phyloP scores from a whole-genome alignment of 2,888 invertebrate species.

The Schizotus pectinicornis region DNA sequence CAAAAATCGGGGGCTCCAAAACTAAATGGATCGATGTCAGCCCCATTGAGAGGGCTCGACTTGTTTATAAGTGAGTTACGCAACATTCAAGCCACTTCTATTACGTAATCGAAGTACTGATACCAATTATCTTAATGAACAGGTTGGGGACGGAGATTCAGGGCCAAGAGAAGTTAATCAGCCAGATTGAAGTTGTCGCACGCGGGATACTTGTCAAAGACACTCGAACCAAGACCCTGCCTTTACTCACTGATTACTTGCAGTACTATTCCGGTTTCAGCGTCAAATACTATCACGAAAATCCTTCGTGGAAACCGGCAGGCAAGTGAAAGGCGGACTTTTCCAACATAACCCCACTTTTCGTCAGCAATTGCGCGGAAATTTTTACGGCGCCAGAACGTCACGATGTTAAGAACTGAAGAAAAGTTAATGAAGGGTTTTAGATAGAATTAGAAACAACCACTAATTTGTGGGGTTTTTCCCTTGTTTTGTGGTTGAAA shows the following conservation, averaged over 20 bases:
- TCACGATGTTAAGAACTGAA: no score
- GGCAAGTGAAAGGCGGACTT: constrained; percentile 43
- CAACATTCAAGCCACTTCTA: constrained; percentile 1
- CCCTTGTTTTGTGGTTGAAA: background rate
- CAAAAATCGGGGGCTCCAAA: constrained; percentile 28
- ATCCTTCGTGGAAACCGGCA: constrained; percentile 55
- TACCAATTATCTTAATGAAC: constrained; percentile 20
- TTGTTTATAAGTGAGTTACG: constrained; percentile 45
- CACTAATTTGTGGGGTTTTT: no score
- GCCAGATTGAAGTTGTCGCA: constrained; percentile 55
- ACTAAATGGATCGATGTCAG: constrained; percentile 32
- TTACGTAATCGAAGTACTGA: background rate
- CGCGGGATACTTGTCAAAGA: constrained; percentile 55
- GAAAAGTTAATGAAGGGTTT: no score
- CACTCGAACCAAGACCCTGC: constrained; percentile 56
- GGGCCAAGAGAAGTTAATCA: constrained; percentile 58
- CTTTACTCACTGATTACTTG: constrained; percentile 59
- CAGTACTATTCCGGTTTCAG: constrained; percentile 63
- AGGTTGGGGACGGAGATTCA: constrained; percentile 61
- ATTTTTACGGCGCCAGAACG: no score
- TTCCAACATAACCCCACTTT: constrained; percentile 22
- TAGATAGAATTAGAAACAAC: no score
- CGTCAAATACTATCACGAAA: constrained; percentile 53
- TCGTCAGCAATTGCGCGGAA: background rate
- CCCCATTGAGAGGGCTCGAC: constrained; percentile 40